Evolutionary conservation across 2,797 vertebrate species (phyloP).

Genomic region (Merluccius polli): DNA sequence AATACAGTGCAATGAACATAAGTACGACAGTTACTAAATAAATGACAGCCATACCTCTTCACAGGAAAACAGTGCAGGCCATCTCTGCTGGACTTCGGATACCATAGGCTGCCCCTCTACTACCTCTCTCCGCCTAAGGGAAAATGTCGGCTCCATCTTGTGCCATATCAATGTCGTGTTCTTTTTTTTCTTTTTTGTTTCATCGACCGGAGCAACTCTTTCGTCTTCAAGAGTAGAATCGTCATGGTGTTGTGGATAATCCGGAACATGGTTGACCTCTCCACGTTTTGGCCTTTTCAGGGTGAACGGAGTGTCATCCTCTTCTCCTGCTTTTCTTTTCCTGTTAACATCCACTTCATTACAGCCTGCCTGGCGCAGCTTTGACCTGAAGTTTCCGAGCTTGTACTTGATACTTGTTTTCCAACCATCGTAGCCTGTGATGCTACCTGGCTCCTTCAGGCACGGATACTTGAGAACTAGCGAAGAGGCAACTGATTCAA

Average conservation of each 20-base stretch:
- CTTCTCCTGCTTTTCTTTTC: neutral
- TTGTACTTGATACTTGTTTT: slow-evolving; percentile 27
- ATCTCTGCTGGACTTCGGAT: slow-evolving; percentile 21
- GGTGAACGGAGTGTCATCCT: neutral
- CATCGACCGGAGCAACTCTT: slow-evolving; percentile 9
- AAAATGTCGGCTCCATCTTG: slow-evolving; percentile 25
- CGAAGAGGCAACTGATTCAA: slow-evolving; percentile 4
- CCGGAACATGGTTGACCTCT: neutral
- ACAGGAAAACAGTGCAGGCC: slow-evolving; percentile 29
- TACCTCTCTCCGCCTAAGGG: slow-evolving; percentile 21
- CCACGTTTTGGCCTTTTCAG: neutral
- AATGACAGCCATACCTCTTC: neutral
- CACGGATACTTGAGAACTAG: slow-evolving; percentile 1
- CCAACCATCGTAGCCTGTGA: slow-evolving; percentile 25
- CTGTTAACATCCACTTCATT: neutral
- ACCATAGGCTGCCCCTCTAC: slow-evolving; percentile 22
- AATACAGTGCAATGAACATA: too few relatives aligned
- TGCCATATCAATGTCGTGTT: neutral
- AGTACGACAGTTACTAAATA: too few relatives aligned
- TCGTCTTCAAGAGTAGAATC: slow-evolving; percentile 7
- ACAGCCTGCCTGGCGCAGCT: slow-evolving; percentile 8
- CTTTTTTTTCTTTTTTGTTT: slow-evolving; percentile 7
- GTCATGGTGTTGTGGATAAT: neutral
- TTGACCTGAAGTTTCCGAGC: slow-evolving; percentile 21
- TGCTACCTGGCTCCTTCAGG: slow-evolving; percentile 5